phyloP scores from a whole-genome alignment of 2,888 invertebrate genomes.

The Drosophila putrida region DNA sequence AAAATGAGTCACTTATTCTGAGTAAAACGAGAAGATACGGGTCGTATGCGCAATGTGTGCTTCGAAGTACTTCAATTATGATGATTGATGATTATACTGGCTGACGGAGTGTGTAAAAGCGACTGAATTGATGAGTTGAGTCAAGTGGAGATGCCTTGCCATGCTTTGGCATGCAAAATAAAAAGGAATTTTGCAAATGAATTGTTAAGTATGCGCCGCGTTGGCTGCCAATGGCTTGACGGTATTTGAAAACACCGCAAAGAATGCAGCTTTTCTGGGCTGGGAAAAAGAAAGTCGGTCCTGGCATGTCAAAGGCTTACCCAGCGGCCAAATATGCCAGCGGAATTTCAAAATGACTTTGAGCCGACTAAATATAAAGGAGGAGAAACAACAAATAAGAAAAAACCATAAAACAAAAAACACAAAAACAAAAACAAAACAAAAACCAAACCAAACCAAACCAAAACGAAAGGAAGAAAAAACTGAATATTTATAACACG shows the following conservation, averaged over 20 bases:
- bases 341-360: constrained; percentile 69
- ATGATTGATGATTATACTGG: constrained; percentile 73
- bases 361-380: constrained; percentile 46
- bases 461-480: constrained; percentile 26
- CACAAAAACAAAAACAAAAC: constrained; percentile 5
- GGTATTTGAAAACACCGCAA: constrained; percentile 53
- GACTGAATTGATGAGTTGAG: constrained; percentile 17
- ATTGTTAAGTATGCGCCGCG: constrained; percentile 70
- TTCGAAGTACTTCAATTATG: constrained; percentile 71
- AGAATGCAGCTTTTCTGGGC: constrained; percentile 46
- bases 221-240: constrained; percentile 47
- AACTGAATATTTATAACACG: constrained; percentile 74
- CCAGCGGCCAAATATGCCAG: constrained; percentile 59
- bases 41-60: constrained; percentile 55
- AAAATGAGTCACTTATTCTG: constrained; percentile 61
- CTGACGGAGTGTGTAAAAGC: constrained; percentile 30
- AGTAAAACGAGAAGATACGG: constrained; percentile 5
- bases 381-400: constrained; percentile 15
- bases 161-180: constrained; percentile 66
- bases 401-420: constrained; percentile 15
- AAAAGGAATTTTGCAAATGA: constrained; percentile 74
- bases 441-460: constrained; percentile 7
- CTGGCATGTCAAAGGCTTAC: constrained; percentile 66
- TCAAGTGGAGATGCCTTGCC: constrained; percentile 4
- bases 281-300: constrained; percentile 4